Evolutionary conservation across 2,797 vertebrate genomes (phyloP).

Genomic region (Scolopax bukidnonensis): DNA sequence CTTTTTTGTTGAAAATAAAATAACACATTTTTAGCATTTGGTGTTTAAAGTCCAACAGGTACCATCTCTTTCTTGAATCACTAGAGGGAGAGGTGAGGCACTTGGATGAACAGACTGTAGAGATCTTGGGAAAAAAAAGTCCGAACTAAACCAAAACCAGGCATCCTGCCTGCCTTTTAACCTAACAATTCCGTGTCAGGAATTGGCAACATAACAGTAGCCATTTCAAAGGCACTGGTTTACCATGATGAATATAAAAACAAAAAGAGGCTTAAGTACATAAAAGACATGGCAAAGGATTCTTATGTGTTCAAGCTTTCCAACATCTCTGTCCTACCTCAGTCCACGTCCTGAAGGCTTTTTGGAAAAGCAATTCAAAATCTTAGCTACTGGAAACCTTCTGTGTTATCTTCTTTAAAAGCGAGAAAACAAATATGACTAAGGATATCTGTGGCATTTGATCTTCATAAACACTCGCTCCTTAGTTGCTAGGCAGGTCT

Average conservation of each 20-base stretch:
- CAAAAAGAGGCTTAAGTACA: neutral
- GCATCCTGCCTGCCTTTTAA: neutral
- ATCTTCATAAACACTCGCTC: neutral
- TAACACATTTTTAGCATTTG: neutral
- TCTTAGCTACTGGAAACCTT: neutral
- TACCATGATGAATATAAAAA: neutral
- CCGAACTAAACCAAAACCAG: neutral
- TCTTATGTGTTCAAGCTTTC: neutral
- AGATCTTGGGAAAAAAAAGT: neutral
- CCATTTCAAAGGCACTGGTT: neutral
- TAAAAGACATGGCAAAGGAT: neutral
- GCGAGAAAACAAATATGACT: neutral
- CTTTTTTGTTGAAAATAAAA: neutral
- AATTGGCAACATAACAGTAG: neutral
- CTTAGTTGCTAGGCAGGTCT: neutral
- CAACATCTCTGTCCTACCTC: neutral
- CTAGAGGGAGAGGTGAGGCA: neutral
- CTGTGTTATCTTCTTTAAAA: neutral
- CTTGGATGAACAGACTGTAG: neutral
- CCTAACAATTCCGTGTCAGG: neutral
- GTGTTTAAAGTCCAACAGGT: neutral
- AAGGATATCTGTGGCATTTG: neutral
- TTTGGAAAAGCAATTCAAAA: neutral
- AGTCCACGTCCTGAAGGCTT: neutral
- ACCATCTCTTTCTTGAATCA: neutral